Conservation (phyloP, 1,140 invertebrate species). For the Nomia melanderi region DNA sequence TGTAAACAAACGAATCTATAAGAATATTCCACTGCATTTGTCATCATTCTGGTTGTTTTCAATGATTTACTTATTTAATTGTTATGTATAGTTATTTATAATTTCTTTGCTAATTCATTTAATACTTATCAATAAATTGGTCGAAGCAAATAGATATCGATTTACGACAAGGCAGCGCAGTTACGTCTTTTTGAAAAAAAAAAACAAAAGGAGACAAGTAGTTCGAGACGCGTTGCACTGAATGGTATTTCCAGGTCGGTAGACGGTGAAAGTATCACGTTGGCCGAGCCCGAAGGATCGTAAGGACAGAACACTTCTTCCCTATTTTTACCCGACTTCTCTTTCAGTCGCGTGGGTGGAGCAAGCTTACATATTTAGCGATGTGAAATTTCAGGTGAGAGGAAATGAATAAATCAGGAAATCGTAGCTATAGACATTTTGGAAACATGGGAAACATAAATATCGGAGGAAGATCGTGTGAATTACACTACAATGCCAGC, state of each 20-base stretch:
- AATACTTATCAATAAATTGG: no score
- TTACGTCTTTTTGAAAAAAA: not conserved
- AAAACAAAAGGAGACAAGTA: not conserved
- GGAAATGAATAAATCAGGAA: slow-evolving; percentile 48
- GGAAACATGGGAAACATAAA: slow-evolving; percentile 2
- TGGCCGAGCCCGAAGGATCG: slow-evolving; percentile 3
- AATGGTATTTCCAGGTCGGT: slow-evolving; percentile 36
- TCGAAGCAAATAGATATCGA: no score
- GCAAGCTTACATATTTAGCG: slow-evolving; percentile 50
- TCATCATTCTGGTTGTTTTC: no score
- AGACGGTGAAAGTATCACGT: slow-evolving; percentile 38
- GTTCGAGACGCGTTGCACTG: not conserved
- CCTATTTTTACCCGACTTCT: slow-evolving; percentile 36
- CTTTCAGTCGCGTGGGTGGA: slow-evolving; percentile 32
- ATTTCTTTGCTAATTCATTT: no score
- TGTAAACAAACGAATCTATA: no score
- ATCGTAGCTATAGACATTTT: slow-evolving; percentile 6
- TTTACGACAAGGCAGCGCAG: no score
- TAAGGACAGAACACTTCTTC: slow-evolving; percentile 32
- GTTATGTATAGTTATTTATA: no score
- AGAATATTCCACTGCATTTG: no score
- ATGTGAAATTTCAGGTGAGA: slow-evolving; percentile 37
- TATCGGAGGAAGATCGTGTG: slow-evolving; percentile 1
- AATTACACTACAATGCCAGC: slow-evolving; percentile 3
- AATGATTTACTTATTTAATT: no score